Percentiles rank a stretch among this genome's conserved stretches.
Evolutionary conservation across 2,113 vertebrate genomes (phyloP).

Genomic region (Syngnathus typhle): DNA sequence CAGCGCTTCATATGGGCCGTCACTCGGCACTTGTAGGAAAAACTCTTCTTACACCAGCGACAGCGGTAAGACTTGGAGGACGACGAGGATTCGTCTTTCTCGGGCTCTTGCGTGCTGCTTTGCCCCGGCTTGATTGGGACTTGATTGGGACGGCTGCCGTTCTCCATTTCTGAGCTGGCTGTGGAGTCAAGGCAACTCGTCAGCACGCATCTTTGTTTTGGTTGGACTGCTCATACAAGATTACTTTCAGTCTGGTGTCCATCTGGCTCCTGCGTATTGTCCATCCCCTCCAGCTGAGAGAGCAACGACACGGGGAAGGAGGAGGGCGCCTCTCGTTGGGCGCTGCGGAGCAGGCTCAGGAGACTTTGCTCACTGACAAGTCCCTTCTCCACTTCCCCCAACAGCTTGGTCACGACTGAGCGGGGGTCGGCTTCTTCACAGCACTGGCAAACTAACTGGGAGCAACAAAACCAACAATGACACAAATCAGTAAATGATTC

Average conservation of each 20-base stretch:
- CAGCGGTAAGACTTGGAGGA: conserved; percentile 72
- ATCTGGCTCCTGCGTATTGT: conserved; percentile 3
- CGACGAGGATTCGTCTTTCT: neutral
- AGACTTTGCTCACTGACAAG: conserved; percentile 64
- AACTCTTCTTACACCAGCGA: conserved; percentile 76
- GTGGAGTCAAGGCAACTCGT: neutral
- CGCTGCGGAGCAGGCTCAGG: conserved; percentile 64
- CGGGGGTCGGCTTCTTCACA: conserved; percentile 63
- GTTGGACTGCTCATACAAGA: neutral
- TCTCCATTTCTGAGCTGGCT: conserved; percentile 21
- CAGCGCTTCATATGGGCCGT: conserved; percentile 77
- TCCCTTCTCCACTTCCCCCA: conserved; percentile 66
- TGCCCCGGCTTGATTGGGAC: conserved; percentile 4
- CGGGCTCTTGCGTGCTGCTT: conserved; percentile 15
- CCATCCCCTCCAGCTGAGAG: conserved; percentile 57
- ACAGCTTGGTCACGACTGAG: conserved; percentile 59
- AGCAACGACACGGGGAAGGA: conserved; percentile 53
- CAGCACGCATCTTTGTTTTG: neutral
- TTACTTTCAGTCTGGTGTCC: conserved; percentile 16
- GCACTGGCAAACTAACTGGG: conserved; percentile 75
- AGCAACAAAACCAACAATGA: neutral
- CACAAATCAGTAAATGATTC: neutral
- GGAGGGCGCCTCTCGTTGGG: conserved; percentile 41
- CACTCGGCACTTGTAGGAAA: conserved; percentile 79
- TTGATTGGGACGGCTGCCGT: neutral